Percentiles rank a stretch among this genome's conserved stretches.
phyloP scores from a whole-genome alignment of 2,797 vertebrate species.

The Gymnopithys bicolor region DNA sequence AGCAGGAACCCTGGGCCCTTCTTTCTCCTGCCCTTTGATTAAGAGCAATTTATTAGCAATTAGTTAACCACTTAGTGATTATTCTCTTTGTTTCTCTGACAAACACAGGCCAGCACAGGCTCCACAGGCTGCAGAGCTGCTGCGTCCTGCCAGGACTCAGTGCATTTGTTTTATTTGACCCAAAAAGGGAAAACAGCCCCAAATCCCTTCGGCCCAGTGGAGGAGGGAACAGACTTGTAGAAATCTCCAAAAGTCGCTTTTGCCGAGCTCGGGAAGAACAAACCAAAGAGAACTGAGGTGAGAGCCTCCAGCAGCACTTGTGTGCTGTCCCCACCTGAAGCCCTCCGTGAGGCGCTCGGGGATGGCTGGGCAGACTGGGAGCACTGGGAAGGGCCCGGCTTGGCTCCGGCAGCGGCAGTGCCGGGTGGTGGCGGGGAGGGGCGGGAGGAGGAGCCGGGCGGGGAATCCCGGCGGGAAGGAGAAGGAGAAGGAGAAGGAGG shows the following conservation, averaged over 20 bases:
- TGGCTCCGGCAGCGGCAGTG: no score
- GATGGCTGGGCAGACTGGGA: neutral
- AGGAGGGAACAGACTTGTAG: neutral
- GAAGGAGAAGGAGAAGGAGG: no score
- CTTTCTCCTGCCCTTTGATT: no score
- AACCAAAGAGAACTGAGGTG: neutral
- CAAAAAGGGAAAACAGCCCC: neutral
- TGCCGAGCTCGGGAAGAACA: neutral
- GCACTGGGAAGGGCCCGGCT: neutral
- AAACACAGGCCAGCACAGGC: neutral
- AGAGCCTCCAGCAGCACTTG: neutral
- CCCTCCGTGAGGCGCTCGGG: neutral
- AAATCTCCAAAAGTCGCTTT: neutral
- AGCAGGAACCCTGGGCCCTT: no score
- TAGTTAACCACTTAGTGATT: neutral
- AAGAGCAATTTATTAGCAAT: no score
- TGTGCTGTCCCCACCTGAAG: neutral
- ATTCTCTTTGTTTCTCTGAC: neutral
- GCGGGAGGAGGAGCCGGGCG: no score
- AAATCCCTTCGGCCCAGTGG: neutral
- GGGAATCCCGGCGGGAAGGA: no score
- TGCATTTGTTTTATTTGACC: neutral
- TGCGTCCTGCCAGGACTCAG: neutral
- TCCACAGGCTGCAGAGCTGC: neutral
- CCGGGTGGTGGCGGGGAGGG: no score